Conservation (phyloP, 2,888 invertebrate species). For the Acanthosepion esculentum region DNA sequence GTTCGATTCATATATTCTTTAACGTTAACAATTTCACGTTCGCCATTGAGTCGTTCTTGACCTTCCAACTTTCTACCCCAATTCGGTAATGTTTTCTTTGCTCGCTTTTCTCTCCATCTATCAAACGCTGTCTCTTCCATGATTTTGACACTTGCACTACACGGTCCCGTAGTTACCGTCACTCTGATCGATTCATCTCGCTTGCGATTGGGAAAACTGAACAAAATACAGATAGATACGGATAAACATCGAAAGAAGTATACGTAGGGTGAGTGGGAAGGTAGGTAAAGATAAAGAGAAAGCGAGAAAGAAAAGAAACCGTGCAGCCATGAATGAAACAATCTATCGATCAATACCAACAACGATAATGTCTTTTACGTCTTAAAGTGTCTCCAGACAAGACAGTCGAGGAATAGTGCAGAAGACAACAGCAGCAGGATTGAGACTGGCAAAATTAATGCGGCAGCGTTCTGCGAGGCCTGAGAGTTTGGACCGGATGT, state of each 20-base stretch:
- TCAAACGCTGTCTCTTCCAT: neutral
- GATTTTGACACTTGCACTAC: conserved; percentile 8
- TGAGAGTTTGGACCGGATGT: too few species aligned
- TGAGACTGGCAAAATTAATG: neutral
- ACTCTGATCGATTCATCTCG: neutral
- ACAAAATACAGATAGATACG: neutral
- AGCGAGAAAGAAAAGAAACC: neutral
- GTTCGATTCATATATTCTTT: neutral
- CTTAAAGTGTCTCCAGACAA: conserved; percentile 8
- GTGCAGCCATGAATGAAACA: neutral
- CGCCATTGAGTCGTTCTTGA: neutral
- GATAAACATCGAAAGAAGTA: neutral
- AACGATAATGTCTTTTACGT: neutral
- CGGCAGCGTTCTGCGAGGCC: too few species aligned
- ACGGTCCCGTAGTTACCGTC: conserved; percentile 6
- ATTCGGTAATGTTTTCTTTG: conserved; percentile 8
- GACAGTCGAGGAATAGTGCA: neutral
- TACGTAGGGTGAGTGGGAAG: neutral
- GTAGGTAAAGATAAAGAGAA: neutral
- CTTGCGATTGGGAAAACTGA: neutral
- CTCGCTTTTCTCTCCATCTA: neutral
- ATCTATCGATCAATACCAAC: neutral
- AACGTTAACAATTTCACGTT: neutral
- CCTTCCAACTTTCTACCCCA: neutral
- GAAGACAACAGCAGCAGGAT: fast-evolving